These are phyloP conservation scores for Eugnorisma glareosa DNA, from an alignment of 2,888 invertebrate genomes.

Conservation along the genomic window DNA sequence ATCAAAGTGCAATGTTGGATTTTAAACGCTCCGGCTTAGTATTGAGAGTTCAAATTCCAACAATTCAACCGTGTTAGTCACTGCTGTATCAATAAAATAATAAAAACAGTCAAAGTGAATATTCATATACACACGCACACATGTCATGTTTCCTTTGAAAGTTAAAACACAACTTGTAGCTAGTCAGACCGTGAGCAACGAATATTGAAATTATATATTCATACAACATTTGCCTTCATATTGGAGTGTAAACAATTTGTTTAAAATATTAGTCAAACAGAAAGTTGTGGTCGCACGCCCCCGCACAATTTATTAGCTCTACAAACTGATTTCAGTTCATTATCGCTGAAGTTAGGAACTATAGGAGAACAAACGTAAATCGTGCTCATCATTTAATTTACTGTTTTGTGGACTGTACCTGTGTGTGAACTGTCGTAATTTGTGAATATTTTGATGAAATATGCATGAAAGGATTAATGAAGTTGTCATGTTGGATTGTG, in stretches of 20 bases:
- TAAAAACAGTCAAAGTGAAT: conserved; percentile 9
- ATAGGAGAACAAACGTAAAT: conserved; percentile 60
- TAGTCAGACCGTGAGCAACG: conserved; percentile 10
- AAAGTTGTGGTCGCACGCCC: conserved; percentile 52
- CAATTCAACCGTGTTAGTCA: not conserved
- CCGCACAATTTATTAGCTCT: conserved; percentile 61
- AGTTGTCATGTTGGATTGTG: not conserved
- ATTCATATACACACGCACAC: not conserved
- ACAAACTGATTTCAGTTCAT: conserved; percentile 67
- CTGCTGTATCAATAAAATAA: not conserved
- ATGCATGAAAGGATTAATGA: conserved; percentile 7
- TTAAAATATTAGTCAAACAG: conserved; percentile 57
- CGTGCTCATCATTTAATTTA: conserved; percentile 54
- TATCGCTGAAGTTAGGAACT: conserved; percentile 64
- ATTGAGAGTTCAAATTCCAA: not conserved
- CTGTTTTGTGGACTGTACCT: conserved; percentile 18
- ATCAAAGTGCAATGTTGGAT: not conserved
- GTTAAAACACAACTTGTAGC: conserved; percentile 24
- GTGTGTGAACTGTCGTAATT: conserved; percentile 12
- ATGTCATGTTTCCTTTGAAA: conserved; percentile 8
- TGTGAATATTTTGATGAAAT: conserved; percentile 26
- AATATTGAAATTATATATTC: conserved; percentile 47
- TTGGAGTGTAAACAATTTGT: conserved; percentile 54
- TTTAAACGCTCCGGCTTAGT: not conserved
- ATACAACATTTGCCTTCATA: conserved; percentile 39